These are phyloP conservation scores for Grammomys dolichurus DNA, from an alignment of 2,113 vertebrate genomes.

Conservation along the genomic window DNA sequence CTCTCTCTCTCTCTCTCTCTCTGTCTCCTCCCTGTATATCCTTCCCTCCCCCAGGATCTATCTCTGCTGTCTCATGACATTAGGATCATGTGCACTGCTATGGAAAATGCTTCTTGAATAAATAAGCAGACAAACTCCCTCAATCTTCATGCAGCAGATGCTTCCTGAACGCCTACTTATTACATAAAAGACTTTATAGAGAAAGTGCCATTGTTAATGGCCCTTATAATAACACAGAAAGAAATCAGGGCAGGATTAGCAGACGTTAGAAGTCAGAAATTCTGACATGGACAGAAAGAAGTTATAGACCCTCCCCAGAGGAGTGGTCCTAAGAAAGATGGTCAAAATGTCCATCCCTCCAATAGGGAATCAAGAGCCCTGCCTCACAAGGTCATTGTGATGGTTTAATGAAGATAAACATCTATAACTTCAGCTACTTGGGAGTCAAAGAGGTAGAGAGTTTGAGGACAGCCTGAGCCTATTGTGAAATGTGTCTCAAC, in stretches of 20 bases:
- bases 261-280: neutral
- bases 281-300: no score
- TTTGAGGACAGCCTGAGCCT: neutral
- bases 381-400: accelerated
- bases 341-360: neutral
- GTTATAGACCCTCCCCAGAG: neutral
- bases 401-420: neutral
- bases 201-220: neutral
- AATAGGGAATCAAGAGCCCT: neutral
- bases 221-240: neutral
- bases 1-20: neutral
- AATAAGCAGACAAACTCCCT: neutral
- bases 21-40: neutral
- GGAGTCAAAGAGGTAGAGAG: neutral
- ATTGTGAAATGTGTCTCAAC: neutral
- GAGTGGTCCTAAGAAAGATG: no score
- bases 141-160: neutral
- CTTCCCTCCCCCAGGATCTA: neutral
- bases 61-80: neutral
- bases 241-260: neutral
- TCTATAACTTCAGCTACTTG: neutral
- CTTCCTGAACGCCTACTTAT: neutral
- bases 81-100: neutral
- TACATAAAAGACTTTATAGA: neutral
- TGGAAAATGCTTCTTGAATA: neutral